Percentiles rank a stretch among this genome's conserved stretches.
Conservation (phyloP, 2,113 vertebrate genomes). For the Oophaga pumilio region DNA sequence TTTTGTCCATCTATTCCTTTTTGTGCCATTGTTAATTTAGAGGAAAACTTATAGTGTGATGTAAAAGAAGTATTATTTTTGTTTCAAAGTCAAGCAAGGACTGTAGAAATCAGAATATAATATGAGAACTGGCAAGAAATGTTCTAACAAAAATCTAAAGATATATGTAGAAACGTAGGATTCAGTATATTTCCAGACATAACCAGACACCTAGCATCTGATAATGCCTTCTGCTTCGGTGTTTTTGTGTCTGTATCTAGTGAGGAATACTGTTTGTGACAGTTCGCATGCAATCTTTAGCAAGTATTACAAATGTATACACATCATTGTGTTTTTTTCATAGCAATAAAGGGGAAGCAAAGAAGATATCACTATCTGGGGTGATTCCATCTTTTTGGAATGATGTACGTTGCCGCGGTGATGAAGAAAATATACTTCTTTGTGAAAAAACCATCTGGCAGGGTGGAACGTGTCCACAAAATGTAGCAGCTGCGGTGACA, state of each 20-base stretch:
- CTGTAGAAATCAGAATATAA: neutral
- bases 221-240: neutral
- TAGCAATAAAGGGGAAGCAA: slow-evolving; percentile 79
- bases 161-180: neutral
- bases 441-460: slow-evolving; percentile 82
- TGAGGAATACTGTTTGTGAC: neutral
- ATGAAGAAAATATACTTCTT: slow-evolving; percentile 81
- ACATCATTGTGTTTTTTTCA: neutral
- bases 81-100: neutral
- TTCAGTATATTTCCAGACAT: neutral
- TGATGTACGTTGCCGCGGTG: slow-evolving; percentile 80
- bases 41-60: neutral
- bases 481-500: slow-evolving; percentile 78
- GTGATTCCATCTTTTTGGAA: slow-evolving; percentile 79
- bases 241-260: slow-evolving; percentile 11
- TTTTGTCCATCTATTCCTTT: neutral
- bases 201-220: neutral
- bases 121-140: neutral
- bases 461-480: slow-evolving; percentile 74
- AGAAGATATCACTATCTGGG: slow-evolving; percentile 71
- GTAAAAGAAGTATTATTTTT: neutral
- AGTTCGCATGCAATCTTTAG: neutral
- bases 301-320: neutral
- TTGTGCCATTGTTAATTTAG: neutral
- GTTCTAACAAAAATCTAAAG: neutral